phyloP scores from a whole-genome alignment of 1,140 invertebrate genomes.

The Ridgeia piscesae region DNA sequence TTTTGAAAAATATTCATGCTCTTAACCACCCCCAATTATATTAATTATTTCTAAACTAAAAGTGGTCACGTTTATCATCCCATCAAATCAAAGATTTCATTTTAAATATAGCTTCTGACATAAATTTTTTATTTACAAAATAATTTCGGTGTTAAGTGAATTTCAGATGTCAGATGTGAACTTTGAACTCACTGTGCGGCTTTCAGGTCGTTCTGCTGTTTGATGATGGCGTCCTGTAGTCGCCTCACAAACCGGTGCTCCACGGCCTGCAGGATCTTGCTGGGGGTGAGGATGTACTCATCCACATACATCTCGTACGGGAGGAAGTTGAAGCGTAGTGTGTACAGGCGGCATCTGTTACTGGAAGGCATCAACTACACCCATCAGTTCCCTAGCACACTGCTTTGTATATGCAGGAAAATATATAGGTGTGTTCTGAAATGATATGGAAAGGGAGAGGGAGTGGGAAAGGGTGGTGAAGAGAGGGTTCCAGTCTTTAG shows the following conservation, averaged over 20 bases:
- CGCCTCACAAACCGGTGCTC: conserved; percentile 57
- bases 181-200: neutral
- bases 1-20: too few species aligned
- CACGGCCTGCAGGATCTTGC: conserved; percentile 63
- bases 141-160: neutral
- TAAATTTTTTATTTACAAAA: neutral
- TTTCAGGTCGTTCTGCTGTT: conserved; percentile 38
- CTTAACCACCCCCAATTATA: too few species aligned
- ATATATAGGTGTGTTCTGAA: too few species aligned
- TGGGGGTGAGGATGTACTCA: conserved; percentile 71
- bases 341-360: conserved; percentile 42
- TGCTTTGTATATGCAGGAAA: neutral
- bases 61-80: neutral
- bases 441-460: too few species aligned
- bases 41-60: too few species aligned
- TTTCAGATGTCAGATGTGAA: neutral
- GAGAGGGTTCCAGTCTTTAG: too few species aligned
- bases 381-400: neutral
- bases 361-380: conserved; percentile 30
- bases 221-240: conserved; percentile 45
- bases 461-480: too few species aligned
- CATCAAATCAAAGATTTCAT: neutral
- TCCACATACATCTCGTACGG: conserved; percentile 72
- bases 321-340: conserved; percentile 70
- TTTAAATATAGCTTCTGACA: neutral